Conservation (phyloP, 1,140 invertebrate species). For the Solenopsis fugax region DNA sequence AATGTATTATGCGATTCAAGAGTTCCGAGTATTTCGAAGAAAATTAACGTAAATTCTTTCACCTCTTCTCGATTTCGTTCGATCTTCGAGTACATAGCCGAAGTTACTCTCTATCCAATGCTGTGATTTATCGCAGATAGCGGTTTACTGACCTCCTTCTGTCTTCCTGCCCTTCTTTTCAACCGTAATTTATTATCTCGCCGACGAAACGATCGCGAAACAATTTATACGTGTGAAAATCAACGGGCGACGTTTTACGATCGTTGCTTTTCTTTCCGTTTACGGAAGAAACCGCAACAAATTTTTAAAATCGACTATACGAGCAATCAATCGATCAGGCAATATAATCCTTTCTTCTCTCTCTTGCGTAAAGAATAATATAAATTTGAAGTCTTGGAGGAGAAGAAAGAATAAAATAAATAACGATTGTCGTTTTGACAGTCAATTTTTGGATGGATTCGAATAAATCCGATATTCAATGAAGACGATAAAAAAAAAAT, state of each 20-base stretch:
- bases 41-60: slow-evolving; percentile 7
- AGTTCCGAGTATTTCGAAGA: background rate
- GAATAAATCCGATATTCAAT: background rate
- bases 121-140: slow-evolving; percentile 65
- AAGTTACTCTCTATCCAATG: slow-evolving; percentile 3
- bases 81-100: background rate
- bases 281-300: background rate
- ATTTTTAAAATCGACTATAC: background rate
- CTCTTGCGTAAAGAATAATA: background rate
- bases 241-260: slow-evolving; percentile 18
- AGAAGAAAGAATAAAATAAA: background rate
- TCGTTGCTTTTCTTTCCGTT: background rate
- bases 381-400: background rate
- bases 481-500: background rate
- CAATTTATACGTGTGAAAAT: slow-evolving; percentile 7
- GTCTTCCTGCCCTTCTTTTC: slow-evolving; percentile 43
- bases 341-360: background rate
- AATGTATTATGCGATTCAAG: background rate
- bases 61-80: background rate
- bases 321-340: background rate
- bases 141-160: slow-evolving; percentile 55
- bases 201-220: slow-evolving; percentile 9
- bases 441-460: background rate
- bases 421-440: background rate
- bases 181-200: slow-evolving; percentile 72